Base-by-base conservation (phyloP, 1,140 invertebrate genomes). In the silkworm (Bombyx mori) region DNA sequence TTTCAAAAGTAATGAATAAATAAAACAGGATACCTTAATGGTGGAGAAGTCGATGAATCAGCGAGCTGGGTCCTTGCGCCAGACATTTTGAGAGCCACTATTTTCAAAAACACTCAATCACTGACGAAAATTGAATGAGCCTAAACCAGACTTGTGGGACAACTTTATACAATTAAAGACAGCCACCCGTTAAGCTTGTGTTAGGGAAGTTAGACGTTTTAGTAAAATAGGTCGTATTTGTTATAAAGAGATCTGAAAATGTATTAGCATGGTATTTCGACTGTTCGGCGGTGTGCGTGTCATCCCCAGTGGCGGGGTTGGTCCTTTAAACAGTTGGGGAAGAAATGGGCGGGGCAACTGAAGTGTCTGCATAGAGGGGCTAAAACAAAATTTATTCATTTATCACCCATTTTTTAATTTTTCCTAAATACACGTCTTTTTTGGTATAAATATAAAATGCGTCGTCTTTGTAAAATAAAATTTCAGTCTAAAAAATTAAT, bases 1-100 rank as follows among this genome's bases (percentile, higher is more conserved):
- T 35, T 35, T 35, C 4, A 18, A 35, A 35, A 35, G 26, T 35
- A 35, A 35, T 35, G 26, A 35, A 35, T 35, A 35, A 35, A 35
- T 35, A 35, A 52, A 52, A 45, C 44, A 44, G 12, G 62, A 53
- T 69, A 85, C 82, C 68, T 82, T 8, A 83, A 56, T 9, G 82
- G 75, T 5, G 82, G 82, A 12, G 82, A 82, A 1, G 82, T 82
- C 2, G 82, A 85, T 0, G 82, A 86, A 52, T 86, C 82, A 0
- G 80, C 80, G 4, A 86, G 65, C 57, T 86, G 82, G 0, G 77
- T 82, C 57, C 80, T 75, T 8, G 76, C 66, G 45, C 72, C 73
- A 42, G 82, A 81, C 82, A 47, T 7, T 49, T 45, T 12, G 7
- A 42, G n/a, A 42, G 7, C 26, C 42, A 22, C 26, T 6, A 22